A percentile compares a stretch with the other conserved stretches of the same genome.
These are phyloP conservation scores for Neodon shergylaensis DNA, from an alignment of 2,113 vertebrate species.

Conservation along the genomic window DNA sequence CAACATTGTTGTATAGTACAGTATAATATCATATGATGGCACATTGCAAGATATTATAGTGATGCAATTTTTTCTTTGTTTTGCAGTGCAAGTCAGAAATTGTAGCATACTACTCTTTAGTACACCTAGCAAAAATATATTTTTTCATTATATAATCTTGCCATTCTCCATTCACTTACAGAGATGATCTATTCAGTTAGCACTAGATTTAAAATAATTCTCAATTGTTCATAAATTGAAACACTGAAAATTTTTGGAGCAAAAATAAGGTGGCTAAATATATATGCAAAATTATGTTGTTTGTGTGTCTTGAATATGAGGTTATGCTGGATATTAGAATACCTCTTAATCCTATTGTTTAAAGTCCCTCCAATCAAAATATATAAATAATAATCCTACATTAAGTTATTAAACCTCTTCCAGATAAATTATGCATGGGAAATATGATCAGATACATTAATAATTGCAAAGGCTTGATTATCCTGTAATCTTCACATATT, in stretches of 20 bases:
- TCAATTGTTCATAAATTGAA: conserved; percentile 13
- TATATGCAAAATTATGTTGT: not conserved
- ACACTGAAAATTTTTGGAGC: not conserved
- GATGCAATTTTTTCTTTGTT: not conserved
- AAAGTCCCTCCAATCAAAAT: conserved; percentile 38
- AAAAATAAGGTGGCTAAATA: conserved; percentile 33
- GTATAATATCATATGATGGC: not conserved
- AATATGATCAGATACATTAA: conserved; percentile 48
- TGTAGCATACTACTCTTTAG: not conserved
- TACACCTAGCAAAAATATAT: not conserved
- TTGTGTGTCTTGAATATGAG: not conserved
- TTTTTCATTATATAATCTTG: not conserved
- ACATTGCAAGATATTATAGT: not conserved
- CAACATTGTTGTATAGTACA: too few species aligned
- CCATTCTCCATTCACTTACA: not conserved
- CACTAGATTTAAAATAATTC: conserved; percentile 36
- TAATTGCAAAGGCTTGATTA: conserved; percentile 38
- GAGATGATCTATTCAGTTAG: not conserved
- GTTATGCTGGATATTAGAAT: conserved; percentile 42
- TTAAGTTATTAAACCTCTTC: conserved; percentile 51
- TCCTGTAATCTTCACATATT: conserved; percentile 61
- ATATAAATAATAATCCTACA: conserved; percentile 20
- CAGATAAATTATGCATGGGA: conserved; percentile 57
- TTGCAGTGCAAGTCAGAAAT: not conserved
- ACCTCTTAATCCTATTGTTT: conserved; percentile 59